phyloP scores from a whole-genome alignment of 2,113 vertebrate species.

The Daubentonia madagascariensis region DNA sequence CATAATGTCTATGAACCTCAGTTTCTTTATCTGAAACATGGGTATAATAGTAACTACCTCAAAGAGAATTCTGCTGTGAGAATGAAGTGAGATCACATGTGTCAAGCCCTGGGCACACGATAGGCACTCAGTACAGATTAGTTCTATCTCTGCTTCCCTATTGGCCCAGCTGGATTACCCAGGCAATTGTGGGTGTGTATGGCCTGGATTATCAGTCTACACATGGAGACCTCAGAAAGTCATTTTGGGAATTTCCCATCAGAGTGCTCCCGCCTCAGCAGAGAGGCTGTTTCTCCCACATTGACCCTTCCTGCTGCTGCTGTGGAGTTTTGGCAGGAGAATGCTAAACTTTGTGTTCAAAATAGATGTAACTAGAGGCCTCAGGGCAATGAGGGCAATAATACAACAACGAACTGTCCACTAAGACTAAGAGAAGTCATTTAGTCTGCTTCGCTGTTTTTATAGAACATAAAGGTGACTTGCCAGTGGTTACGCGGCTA shows the following conservation, averaged over 20 bases:
- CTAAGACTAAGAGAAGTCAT: background rate
- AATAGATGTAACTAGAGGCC: background rate
- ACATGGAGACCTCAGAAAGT: background rate
- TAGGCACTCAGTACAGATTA: rapidly evolving
- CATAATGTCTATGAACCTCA: background rate
- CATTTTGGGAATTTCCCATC: background rate
- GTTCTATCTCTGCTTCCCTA: background rate
- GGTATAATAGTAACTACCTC: background rate
- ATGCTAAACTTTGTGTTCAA: background rate
- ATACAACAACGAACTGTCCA: background rate
- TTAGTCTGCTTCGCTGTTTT: background rate
- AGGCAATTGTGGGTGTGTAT: background rate
- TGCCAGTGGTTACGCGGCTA: background rate
- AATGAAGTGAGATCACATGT: background rate
- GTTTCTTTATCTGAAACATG: background rate
- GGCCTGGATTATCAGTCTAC: rapidly evolving
- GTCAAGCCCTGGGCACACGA: background rate
- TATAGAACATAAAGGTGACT: background rate
- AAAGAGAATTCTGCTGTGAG: background rate
- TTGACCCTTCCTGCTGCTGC: background rate
- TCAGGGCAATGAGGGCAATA: background rate
- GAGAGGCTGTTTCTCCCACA: background rate
- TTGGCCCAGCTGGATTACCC: background rate
- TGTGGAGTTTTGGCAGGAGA: background rate
- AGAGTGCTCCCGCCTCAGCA: background rate